Evolutionary conservation across 2,113 vertebrate genomes (phyloP).

Genomic region (Cyprinodon brontotheroides): DNA sequence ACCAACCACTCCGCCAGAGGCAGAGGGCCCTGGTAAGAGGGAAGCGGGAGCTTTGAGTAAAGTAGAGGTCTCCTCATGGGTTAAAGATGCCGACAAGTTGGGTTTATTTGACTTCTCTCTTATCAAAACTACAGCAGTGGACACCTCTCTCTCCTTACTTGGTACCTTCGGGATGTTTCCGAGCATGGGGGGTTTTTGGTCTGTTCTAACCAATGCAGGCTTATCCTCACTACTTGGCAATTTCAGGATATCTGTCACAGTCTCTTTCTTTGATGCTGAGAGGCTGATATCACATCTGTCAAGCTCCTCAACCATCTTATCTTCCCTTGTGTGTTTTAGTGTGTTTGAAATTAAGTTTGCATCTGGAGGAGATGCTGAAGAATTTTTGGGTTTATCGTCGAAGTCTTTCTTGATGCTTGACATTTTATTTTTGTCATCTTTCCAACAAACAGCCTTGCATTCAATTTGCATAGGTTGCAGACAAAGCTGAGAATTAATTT

Average conservation of each 20-base stretch:
- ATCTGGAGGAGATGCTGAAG: constrained; percentile 21
- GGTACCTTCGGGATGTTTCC: constrained; percentile 65
- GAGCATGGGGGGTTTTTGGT: constrained; percentile 60
- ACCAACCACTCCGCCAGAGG: constrained; percentile 3
- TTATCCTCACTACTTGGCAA: constrained; percentile 27
- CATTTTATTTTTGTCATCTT: constrained; percentile 68
- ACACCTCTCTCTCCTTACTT: constrained; percentile 79
- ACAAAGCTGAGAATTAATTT: constrained; percentile 40
- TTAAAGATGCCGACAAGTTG: constrained; percentile 36
- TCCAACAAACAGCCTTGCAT: constrained; percentile 80
- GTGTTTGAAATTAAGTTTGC: constrained; percentile 27
- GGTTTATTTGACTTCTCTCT: constrained; percentile 63
- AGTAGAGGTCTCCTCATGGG: constrained; percentile 39
- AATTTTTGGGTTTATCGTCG: constrained; percentile 24
- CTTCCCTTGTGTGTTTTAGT: constrained; percentile 14
- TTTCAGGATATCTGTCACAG: constrained; percentile 28
- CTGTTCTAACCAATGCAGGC: constrained; percentile 21
- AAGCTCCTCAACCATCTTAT: constrained; percentile 14
- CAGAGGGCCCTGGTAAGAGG: constrained; percentile 40
- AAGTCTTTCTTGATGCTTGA: constrained; percentile 15
- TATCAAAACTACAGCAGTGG: constrained; percentile 75
- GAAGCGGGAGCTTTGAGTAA: constrained; percentile 11
- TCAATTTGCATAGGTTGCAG: constrained; percentile 78
- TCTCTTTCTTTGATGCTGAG: constrained; percentile 31
- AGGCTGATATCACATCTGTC: constrained; percentile 28